A percentile compares a stretch with the other conserved stretches of the same genome.
Conservation (phyloP, 2,797 vertebrate genomes). For the Sebastes paucispinis region DNA sequence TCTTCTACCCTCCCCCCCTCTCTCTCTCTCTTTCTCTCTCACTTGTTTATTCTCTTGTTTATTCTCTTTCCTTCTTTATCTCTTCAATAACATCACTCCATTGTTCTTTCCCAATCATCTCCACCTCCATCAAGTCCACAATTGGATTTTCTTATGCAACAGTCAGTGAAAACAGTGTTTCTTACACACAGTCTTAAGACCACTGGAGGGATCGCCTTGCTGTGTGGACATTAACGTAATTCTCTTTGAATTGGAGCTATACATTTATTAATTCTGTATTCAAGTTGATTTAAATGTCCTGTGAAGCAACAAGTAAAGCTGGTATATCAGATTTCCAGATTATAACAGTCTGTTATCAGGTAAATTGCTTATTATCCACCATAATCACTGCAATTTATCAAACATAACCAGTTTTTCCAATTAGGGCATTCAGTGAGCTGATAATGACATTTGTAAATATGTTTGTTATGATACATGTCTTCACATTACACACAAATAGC, state of each 20-base stretch:
- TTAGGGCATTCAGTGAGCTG: not conserved
- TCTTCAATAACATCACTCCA: not conserved
- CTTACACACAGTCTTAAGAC: not conserved
- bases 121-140: not conserved
- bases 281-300: not conserved
- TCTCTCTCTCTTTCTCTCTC: constrained; percentile 11
- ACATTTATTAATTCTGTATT: not conserved
- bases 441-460: not conserved
- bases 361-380: not conserved
- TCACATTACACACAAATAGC: not conserved
- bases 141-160: not conserved
- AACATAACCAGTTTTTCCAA: constrained; percentile 5
- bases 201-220: not conserved
- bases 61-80: constrained; percentile 20
- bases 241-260: not conserved
- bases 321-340: not conserved
- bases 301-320: constrained; percentile 1
- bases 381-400: not conserved
- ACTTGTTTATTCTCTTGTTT: constrained; percentile 3
- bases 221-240: not conserved
- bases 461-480: not conserved
- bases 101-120: not conserved
- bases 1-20: not conserved
- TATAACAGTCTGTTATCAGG: not conserved
- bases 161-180: not conserved